These are phyloP conservation scores for Himalopsyche tibetana DNA, from an alignment of 2,888 invertebrate genomes.

Conservation along the genomic window DNA sequence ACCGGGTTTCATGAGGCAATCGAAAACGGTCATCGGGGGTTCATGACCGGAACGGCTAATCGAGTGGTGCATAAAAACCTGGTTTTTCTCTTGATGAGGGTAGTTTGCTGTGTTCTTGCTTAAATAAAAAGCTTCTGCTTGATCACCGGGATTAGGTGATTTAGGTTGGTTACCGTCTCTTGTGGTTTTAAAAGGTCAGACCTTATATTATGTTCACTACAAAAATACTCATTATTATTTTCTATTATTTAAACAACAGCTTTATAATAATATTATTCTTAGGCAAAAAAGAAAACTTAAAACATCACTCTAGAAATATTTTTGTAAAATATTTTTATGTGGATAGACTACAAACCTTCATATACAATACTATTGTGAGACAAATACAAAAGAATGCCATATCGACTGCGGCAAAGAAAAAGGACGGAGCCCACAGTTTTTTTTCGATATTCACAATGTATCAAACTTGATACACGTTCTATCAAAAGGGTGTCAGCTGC, in stretches of 20 bases:
- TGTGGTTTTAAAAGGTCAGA: slow-evolving; percentile 5
- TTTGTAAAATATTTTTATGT: too few species aligned
- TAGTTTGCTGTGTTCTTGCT: slow-evolving; percentile 2
- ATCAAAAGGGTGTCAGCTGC: too few species aligned
- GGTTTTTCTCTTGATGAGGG: slow-evolving; percentile 24
- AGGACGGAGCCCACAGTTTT: too few species aligned
- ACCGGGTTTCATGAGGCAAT: slow-evolving; percentile 14
- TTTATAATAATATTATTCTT: too few species aligned
- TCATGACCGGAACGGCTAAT: slow-evolving; percentile 33
- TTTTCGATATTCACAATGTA: too few species aligned
- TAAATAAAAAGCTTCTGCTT: background rate
- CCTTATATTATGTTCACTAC: background rate
- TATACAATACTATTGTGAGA: too few species aligned
- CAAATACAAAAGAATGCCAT: too few species aligned
- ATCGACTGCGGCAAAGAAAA: too few species aligned
- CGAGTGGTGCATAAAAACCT: slow-evolving; percentile 17
- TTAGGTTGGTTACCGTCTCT: background rate
- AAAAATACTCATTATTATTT: background rate
- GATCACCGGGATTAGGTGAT: background rate
- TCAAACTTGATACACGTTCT: too few species aligned
- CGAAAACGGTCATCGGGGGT: slow-evolving; percentile 21
- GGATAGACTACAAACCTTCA: too few species aligned
- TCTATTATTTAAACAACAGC: background rate
- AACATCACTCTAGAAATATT: too few species aligned
- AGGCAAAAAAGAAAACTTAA: too few species aligned